A percentile compares a stretch with the other conserved stretches of the same genome.
Evolutionary conservation across 2,113 vertebrate genomes (phyloP).

Genomic region (Psammodynastes pulverulentus): DNA sequence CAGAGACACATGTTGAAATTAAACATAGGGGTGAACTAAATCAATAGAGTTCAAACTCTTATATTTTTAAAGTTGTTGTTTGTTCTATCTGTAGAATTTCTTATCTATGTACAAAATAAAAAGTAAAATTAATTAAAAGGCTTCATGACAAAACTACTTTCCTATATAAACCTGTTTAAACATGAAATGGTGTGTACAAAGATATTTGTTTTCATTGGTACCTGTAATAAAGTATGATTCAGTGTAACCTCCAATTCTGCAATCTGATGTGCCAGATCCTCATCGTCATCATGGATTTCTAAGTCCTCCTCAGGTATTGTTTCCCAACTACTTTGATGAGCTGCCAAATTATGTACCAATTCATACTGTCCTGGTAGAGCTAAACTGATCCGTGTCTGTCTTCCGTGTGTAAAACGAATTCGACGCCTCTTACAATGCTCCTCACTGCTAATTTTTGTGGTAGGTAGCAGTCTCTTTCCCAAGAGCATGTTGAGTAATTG

Average conservation of each 20-base stretch:
- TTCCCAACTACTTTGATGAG: constrained; percentile 88
- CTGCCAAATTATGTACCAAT: constrained; percentile 86
- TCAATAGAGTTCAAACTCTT: neutral
- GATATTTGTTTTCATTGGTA: constrained; percentile 37
- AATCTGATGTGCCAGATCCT: constrained; percentile 83
- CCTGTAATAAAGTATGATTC: constrained; percentile 87
- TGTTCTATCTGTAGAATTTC: neutral
- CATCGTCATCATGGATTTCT: constrained; percentile 81
- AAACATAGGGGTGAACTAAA: neutral
- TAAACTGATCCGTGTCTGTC: constrained; percentile 81
- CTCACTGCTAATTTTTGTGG: constrained; percentile 62
- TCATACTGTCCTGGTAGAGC: constrained; percentile 91
- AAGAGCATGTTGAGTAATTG: constrained; percentile 87
- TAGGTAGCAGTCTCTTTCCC: constrained; percentile 84
- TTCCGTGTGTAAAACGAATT: constrained; percentile 86
- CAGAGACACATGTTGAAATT: neutral
- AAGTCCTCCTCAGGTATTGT: constrained; percentile 91
- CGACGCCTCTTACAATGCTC: constrained; percentile 82
- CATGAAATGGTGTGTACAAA: accelerated
- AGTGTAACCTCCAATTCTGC: constrained; percentile 93
- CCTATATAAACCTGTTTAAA: neutral
- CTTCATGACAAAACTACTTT: neutral
- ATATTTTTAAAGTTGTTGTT: neutral
- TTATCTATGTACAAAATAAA: neutral
- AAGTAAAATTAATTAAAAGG: neutral